phyloP scores from a whole-genome alignment of 2,797 vertebrate genomes.

The Echiichthys vipera region DNA sequence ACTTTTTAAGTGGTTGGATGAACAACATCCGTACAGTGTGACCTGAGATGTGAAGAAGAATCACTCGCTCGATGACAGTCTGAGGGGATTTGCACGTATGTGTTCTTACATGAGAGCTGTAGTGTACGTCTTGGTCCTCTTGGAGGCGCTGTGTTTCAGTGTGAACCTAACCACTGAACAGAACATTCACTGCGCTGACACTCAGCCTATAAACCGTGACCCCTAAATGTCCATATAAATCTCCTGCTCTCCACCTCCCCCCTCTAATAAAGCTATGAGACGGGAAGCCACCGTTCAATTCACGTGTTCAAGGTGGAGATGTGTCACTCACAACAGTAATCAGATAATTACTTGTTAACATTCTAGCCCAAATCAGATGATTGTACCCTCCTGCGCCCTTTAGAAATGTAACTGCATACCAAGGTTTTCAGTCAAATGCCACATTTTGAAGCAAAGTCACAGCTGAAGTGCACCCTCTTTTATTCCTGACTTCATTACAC shows the following conservation, averaged over 20 bases:
- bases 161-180: constrained; percentile 9
- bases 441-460: background rate
- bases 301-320: constrained; percentile 46
- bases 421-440: background rate
- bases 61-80: background rate
- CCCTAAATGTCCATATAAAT: constrained; percentile 73
- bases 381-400: background rate
- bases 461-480: background rate
- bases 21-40: background rate
- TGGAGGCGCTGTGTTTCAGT: constrained; percentile 51
- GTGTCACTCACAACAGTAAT: constrained; percentile 2
- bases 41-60: background rate
- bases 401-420: constrained; percentile 6
- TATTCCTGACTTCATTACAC: constrained; percentile 1
- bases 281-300: constrained; percentile 23
- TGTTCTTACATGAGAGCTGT: constrained; percentile 8
- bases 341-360: constrained; percentile 23
- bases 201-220: constrained; percentile 56
- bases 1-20: background rate
- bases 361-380: constrained; percentile 15
- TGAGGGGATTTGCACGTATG: background rate
- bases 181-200: constrained; percentile 48
- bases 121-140: constrained; percentile 40
- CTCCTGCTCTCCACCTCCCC: constrained; percentile 44
- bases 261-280: constrained; percentile 45